Evolutionary conservation across 1,140 invertebrate genomes (phyloP), one percentile per base, ranked within the genome.

Genomic region (Lycorma delicatula): DNA sequence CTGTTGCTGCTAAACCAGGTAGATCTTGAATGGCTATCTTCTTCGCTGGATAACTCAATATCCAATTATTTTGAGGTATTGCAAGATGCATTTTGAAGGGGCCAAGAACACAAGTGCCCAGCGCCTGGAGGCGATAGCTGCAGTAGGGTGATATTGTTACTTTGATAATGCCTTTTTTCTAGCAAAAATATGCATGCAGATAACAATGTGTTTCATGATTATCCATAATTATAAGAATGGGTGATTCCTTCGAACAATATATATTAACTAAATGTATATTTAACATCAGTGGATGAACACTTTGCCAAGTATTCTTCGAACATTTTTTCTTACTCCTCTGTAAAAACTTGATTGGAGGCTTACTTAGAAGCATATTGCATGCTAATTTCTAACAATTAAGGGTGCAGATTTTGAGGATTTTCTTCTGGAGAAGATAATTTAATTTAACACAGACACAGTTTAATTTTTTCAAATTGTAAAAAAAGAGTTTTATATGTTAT

Each of bases 211-310:
- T 59, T 46, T 56, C 54, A 56, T 74, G 72, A 26, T 66, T 68
- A 63, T 75, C 72, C 47, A 63, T 52, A 6, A 75, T 26, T 0
- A 74, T 47, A 27, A 77, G 63, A 56, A 70, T 66, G 25, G 68
- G 70, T 25, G 61, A 57, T 26, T 72, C 62, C 46, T 38, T 49
- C 9, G 64, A 60, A 36, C 59, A 57, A 26, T 62, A 29, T 2
- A 60, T 59, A 55, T 66, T n/a, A n/a, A 56, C 36, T 58, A 46
- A 13, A 62, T 47, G 54, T 69, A 64, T 51, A 56, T 48, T 23
- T 59, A 13, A 28, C 63, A 48, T 27, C 28, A 57, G 22, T 61
- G 36, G 2, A 48, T 4, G 58, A 61, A 63, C n/a, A n/a, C n/a
- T n/a, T n/a, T n/a, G n/a, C n/a, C n/a, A n/a, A n/a, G n/a, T n/a